phyloP scores from a whole-genome alignment of 2,113 vertebrate genomes.

The Excalfactoria chinensis region DNA sequence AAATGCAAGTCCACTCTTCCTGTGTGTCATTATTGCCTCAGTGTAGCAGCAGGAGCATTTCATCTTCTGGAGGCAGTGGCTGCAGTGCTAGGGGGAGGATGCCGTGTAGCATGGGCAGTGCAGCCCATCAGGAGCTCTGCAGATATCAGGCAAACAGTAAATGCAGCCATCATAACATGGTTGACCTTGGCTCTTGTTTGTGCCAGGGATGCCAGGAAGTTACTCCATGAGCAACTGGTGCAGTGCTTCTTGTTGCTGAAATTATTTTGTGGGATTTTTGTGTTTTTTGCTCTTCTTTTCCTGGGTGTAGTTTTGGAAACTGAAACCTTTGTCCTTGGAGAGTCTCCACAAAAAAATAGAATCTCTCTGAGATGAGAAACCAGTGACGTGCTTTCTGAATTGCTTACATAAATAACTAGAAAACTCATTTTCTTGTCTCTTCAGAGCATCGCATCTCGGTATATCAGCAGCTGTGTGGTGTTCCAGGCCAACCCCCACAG shows the following conservation, averaged over 20 bases:
- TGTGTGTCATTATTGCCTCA: background rate
- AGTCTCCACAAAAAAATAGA: slow-evolving; percentile 27
- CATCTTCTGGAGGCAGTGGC: background rate
- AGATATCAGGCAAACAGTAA: background rate
- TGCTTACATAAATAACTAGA: slow-evolving; percentile 67
- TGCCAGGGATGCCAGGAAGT: background rate
- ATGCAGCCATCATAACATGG: rapidly evolving
- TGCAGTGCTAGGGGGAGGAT: background rate
- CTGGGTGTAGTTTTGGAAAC: background rate
- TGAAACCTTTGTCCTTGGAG: slow-evolving; percentile 50
- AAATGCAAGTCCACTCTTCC: background rate
- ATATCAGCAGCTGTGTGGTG: background rate
- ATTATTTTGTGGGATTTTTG: background rate
- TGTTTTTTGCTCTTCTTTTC: background rate
- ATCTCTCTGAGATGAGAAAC: slow-evolving; percentile 24
- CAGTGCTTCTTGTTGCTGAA: background rate
- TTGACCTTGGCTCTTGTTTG: background rate
- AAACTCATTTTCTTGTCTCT: slow-evolving; percentile 64
- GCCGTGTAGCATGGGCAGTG: rapidly evolving
- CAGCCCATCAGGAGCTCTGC: background rate
- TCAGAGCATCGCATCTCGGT: background rate
- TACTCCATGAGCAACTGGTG: background rate
- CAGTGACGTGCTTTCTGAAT: slow-evolving; percentile 37
- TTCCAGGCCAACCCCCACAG: background rate
- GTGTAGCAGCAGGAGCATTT: background rate